Evolutionary conservation across 2,113 vertebrate species (phyloP), one percentile per base, ranked within the genome.

Genomic region (Scomber scombrus): DNA sequence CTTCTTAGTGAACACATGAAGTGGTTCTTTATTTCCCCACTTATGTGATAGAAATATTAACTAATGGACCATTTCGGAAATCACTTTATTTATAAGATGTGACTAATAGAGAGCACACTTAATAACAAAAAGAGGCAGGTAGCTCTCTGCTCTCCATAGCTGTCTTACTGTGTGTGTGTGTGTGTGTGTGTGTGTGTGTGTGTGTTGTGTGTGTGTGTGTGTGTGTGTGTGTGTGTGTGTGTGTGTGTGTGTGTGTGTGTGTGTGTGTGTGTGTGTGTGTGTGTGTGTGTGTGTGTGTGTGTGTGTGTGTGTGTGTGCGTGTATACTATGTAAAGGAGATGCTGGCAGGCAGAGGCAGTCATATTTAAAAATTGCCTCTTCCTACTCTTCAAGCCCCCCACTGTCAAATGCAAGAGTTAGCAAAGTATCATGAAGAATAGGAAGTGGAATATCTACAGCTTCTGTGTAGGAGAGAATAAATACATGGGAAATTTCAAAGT

Each of bases 401-500:
- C 70, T 78, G 83, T 86, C 81, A 81, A 83, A 83, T 4, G 40
- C 63, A 78, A 81, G 66, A 82, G 61, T 86, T 81, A 89, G 63
- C 77, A 81, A 78, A 81, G 43, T 84, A 85, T 75, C 49, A 46
- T 3, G 8, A 71, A 82, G 19, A 82, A 79, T 16, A 77, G 64
- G 65, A 16, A 79, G 67, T 74, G 63, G 74, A 88, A 88, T 81
- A 79, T 80, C 57, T 84, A 26, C 0, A 0, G 29, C 71, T 65
- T 75, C 78, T 64, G 68, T 76, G 78, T 81, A 68, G 86, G 77
- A 82, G 77, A 80, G 13, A 81, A 85, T 75, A 85, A 86, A 90
- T 84, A 79, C 43, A 63, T 78, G 51, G 72, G 57, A 81, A 80
- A 87, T 80, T 74, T 57, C 65, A 84, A 84, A 56, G 9, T 72